These are phyloP conservation scores for Platynereis dumerilii DNA, from an alignment of 2,888 invertebrate genomes.

Conservation along the genomic window DNA sequence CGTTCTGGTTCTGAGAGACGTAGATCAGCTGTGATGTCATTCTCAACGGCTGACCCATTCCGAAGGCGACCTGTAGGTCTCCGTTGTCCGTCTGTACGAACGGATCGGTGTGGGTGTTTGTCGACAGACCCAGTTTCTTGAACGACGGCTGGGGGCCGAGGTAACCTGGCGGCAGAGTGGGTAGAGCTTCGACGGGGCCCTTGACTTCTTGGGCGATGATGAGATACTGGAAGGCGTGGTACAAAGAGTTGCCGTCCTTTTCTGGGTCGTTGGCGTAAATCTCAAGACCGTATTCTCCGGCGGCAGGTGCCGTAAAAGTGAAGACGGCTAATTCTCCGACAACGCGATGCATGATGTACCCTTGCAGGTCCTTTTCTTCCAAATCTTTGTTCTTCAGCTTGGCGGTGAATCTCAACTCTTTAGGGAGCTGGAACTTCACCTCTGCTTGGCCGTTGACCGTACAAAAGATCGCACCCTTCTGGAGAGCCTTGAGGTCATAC, in stretches of 20 bases:
- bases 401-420: conserved; percentile 61
- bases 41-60: conserved; percentile 50
- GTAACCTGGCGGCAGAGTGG: conserved; percentile 60
- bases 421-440: conserved; percentile 55
- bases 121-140: conserved; percentile 54
- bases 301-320: conserved; percentile 56
- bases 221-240: conserved; percentile 61
- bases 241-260: conserved; percentile 59
- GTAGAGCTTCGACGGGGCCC: conserved; percentile 52
- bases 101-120: conserved; percentile 57
- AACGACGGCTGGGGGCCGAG: conserved; percentile 62
- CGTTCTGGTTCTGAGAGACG: conserved; percentile 40
- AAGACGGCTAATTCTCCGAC: conserved; percentile 61
- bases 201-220: conserved; percentile 58
- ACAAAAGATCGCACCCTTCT: conserved; percentile 57
- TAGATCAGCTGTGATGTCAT: conserved; percentile 61
- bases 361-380: conserved; percentile 56
- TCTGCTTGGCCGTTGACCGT: conserved; percentile 60
- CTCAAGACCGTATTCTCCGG: conserved; percentile 61
- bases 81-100: conserved; percentile 57
- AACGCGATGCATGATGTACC: conserved; percentile 58
- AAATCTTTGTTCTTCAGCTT: conserved; percentile 58
- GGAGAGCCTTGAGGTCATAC: conserved; percentile 57
- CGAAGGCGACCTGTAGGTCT: conserved; percentile 49
- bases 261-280: conserved; percentile 62